Base-by-base conservation (phyloP, 2,113 vertebrate species). In the Syngnathus floridae region DNA sequence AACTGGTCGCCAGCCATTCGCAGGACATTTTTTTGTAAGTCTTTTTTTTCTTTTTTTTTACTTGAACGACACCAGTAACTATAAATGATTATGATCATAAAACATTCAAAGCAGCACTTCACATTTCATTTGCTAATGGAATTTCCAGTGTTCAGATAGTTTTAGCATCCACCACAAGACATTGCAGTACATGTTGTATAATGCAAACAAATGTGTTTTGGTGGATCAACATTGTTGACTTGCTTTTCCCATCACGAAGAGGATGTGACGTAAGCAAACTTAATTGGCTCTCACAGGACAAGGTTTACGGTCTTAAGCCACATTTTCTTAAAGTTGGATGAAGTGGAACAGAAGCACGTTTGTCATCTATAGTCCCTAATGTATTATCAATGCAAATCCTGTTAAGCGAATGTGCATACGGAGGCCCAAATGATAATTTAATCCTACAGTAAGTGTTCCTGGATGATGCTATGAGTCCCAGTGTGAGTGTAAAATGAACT, bases 401-500 rank as follows among this genome's bases (percentile, higher is more conserved):
- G 52, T 73, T 74, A 74, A 79, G 70, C 84, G 58, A 82, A 86
- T 82, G 79, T 85, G 84, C 71, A 82, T 75, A 70, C 59, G 64
- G 66, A 87, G 70, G 56, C 69, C 37, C 61, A 58, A 70, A 80
- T 69, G 66, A 72, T 87, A 80, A 89, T 88, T 85, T 85, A 82
- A 83, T 74, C 71, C 69, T 64, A 79, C 75, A 78, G 70, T 84
- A 85, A 87, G 79, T 79, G 73, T 74, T 80, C 73, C 79, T 73
- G 65, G 73, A 82, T 74, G 76, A 71, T 69, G 66, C 64, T 71
- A 55, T 62, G 69, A 73, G 71, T 55, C 57, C 37, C 69, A 71
- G 64, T 76, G 71, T 76, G 83, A 83, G 70, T 78, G 78, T 80
- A 73, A 75, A 84, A 86, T 88, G 68, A 86, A 78, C 70, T 81